phyloP scores from a whole-genome alignment of 2,888 invertebrate genomes.

The Eupithecia vulgata region DNA sequence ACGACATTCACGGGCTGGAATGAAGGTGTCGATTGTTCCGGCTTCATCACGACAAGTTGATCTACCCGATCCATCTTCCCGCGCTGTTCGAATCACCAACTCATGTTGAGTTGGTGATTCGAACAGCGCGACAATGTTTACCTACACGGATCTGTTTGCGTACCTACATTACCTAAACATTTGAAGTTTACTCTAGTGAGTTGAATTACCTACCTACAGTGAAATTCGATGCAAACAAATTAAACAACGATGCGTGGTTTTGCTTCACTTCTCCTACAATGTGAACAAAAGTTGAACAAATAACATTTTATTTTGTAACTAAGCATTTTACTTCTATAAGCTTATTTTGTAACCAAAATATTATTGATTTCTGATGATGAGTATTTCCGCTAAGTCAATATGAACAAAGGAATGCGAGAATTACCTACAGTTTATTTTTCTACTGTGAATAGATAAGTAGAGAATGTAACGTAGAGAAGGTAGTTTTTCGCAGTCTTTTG shows the following conservation, averaged over 20 bases:
- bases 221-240: no score
- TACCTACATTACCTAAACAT: not conserved
- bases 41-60: not conserved
- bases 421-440: not conserved
- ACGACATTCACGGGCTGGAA: no score
- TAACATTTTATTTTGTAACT: no score
- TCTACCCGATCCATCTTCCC: not conserved
- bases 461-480: not conserved
- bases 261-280: no score
- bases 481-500: not conserved
- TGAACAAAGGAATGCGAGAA: not conserved
- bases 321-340: no score
- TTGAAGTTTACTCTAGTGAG: not conserved
- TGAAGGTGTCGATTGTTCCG: not conserved
- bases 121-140: slow-evolving; percentile 4
- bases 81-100: not conserved
- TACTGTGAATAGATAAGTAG: not conserved
- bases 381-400: not conserved
- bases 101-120: no score
- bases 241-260: no score
- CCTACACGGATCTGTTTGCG: not conserved
- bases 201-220: not conserved
- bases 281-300: no score
- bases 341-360: no score
- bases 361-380: no score